Evolutionary conservation across 1,140 invertebrate species (phyloP).

Genomic region (Chironomus striatipennis): DNA sequence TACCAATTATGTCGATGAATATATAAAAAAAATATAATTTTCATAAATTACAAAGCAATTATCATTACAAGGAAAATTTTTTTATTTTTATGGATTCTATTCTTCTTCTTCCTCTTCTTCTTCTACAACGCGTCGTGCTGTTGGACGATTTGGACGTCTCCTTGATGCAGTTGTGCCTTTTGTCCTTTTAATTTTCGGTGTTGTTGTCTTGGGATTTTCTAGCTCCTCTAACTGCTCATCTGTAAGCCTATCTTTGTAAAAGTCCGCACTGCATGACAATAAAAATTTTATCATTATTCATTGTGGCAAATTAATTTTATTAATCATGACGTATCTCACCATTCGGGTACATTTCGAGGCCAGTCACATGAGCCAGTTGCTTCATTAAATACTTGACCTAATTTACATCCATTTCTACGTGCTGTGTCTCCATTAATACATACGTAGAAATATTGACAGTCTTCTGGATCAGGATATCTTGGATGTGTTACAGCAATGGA

Average conservation of each 20-base stretch:
- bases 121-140: conserved; percentile 28
- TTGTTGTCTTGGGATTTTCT: conserved; percentile 53
- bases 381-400: conserved; percentile 87
- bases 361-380: conserved; percentile 72
- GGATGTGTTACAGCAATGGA: conserved; percentile 67
- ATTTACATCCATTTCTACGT: conserved; percentile 72
- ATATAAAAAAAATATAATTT: conserved; percentile 10
- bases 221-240: conserved; percentile 66
- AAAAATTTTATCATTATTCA: conserved; percentile 16
- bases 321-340: conserved; percentile 47
- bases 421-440: conserved; percentile 80
- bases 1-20: neutral
- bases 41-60: conserved; percentile 23
- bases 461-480: conserved; percentile 75
- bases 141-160: conserved; percentile 43
- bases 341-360: conserved; percentile 83
- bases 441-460: conserved; percentile 88
- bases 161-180: conserved; percentile 45
- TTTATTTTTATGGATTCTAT: neutral
- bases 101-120: conserved; percentile 24
- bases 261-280: conserved; percentile 57
- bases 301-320: neutral
- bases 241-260: conserved; percentile 77
- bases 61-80: conserved; percentile 4
- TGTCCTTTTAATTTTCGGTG: conserved; percentile 49